These are phyloP conservation scores for Myotis yumanensis DNA, from an alignment of 2,113 vertebrate species.

Conservation along the genomic window DNA sequence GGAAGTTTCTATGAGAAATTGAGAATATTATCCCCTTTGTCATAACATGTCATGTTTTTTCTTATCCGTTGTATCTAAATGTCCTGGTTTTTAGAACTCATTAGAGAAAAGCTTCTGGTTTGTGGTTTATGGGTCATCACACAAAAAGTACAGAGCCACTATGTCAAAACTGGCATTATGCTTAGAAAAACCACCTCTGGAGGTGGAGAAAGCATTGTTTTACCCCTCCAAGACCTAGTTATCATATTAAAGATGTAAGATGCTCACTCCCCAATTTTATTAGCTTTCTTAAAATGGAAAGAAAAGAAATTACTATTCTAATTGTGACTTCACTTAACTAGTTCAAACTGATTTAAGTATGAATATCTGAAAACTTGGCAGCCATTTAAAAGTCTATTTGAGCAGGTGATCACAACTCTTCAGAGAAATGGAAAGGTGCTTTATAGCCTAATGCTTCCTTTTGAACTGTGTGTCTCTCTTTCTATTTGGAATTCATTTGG, in stretches of 20 bases:
- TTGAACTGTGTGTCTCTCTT: constrained; percentile 85
- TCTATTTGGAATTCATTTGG: constrained; percentile 83
- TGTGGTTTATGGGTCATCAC: constrained; percentile 2
- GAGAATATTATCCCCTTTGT: neutral
- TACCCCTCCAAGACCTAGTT: constrained; percentile 37
- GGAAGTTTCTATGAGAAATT: constrained; percentile 25
- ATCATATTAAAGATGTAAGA: constrained; percentile 54
- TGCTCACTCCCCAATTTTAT: constrained; percentile 64
- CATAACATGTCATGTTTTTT: neutral
- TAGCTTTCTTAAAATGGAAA: constrained; percentile 69
- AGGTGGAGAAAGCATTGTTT: constrained; percentile 3
- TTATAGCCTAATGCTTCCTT: constrained; percentile 83
- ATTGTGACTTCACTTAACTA: constrained; percentile 80
- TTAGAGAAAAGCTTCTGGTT: constrained; percentile 47
- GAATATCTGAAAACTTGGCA: constrained; percentile 80
- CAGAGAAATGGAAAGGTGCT: constrained; percentile 81
- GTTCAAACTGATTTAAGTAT: constrained; percentile 81
- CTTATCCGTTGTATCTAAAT: constrained; percentile 35
- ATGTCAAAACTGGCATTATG: neutral
- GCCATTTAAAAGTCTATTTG: constrained; percentile 84
- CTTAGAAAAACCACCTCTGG: neutral
- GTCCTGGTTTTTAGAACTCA: neutral
- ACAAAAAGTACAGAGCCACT: constrained; percentile 11
- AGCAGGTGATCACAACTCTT: constrained; percentile 82
- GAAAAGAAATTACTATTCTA: constrained; percentile 77